Evolutionary conservation across 1,140 invertebrate genomes (phyloP).

Genomic region (Atta colombica): DNA sequence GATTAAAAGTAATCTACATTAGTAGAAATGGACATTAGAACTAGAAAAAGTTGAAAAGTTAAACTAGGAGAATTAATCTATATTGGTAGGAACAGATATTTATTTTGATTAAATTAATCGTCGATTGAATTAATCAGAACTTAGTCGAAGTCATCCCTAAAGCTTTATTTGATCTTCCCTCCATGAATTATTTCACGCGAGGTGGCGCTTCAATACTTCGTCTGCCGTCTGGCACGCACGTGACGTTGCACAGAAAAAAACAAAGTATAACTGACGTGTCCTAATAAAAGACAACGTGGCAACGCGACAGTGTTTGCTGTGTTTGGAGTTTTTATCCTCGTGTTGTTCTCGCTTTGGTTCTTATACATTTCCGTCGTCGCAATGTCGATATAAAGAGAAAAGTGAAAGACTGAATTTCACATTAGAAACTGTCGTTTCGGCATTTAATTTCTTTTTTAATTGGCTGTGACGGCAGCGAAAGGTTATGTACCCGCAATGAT

Average conservation of each 20-base stretch:
- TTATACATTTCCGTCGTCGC: neutral
- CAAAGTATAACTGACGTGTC: constrained; percentile 77
- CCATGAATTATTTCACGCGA: neutral
- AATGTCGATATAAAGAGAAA: neutral
- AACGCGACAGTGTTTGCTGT: constrained; percentile 23
- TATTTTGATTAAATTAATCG: too few relatives aligned
- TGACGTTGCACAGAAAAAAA: constrained; percentile 58
- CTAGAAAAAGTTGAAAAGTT: too few relatives aligned
- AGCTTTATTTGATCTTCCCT: neutral
- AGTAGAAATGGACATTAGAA: too few relatives aligned
- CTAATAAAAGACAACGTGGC: constrained; percentile 76
- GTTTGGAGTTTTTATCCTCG: neutral
- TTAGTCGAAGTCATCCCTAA: too few relatives aligned
- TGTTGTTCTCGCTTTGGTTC: neutral
- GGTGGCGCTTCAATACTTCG: neutral
- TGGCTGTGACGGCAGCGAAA: neutral
- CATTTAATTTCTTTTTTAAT: neutral
- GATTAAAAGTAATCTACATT: too few relatives aligned
- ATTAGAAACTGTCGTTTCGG: neutral
- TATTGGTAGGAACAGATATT: too few relatives aligned
- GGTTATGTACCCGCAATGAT: constrained; percentile 39
- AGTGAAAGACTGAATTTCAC: neutral
- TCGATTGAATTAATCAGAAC: too few relatives aligned
- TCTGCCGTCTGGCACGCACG: constrained; percentile 23
- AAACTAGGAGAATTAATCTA: too few relatives aligned